Percentiles rank a stretch among this genome's conserved stretches.
phyloP scores from a whole-genome alignment of 2,797 vertebrate species.

The Peromyscus nudipes region DNA sequence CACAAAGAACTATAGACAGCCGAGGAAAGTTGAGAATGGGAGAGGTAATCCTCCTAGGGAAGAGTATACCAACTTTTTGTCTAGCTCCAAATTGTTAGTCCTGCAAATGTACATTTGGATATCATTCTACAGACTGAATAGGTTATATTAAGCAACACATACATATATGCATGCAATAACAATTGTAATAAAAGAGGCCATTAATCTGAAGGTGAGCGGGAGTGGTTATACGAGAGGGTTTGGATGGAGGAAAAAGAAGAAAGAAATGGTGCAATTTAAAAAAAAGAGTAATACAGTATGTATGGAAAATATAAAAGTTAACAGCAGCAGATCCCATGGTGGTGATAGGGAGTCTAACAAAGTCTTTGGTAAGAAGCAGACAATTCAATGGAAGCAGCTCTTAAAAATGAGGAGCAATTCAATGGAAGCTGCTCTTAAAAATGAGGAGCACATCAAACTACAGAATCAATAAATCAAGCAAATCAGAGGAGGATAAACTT shows the following conservation, averaged over 20 bases:
- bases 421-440: too few species aligned
- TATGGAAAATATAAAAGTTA: not conserved
- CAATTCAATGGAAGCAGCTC: not conserved
- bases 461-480: too few species aligned
- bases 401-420: too few species aligned
- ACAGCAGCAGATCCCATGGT: not conserved
- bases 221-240: fast-evolving
- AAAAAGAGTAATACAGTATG: not conserved
- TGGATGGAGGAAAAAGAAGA: not conserved
- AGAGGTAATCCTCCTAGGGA: not conserved
- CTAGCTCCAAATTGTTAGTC: not conserved
- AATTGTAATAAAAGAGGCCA: not conserved
- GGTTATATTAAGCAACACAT: not conserved
- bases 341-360: not conserved
- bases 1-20: not conserved
- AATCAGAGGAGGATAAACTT: not conserved
- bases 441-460: too few species aligned
- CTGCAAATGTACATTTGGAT: too few species aligned
- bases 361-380: not conserved
- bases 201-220: not conserved
- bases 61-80: not conserved
- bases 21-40: not conserved
- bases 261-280: not conserved
- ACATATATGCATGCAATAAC: not conserved
- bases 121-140: not conserved